Conservation (phyloP, 2,113 vertebrate species). For the Otolemur garnettii region DNA sequence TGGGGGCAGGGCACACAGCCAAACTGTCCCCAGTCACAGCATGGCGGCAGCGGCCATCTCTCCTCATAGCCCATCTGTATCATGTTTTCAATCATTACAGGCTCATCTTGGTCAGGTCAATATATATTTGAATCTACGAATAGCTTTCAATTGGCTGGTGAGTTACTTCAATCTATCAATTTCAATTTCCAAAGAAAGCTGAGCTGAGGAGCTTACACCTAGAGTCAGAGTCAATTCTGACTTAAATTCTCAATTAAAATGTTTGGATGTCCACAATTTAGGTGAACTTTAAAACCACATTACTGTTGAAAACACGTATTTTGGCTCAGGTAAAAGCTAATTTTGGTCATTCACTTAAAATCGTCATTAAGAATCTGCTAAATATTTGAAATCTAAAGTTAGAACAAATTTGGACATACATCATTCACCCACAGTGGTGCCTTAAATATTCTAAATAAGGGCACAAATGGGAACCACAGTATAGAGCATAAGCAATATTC, state of each 20-base stretch:
- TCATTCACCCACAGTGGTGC: not conserved
- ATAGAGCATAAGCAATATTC: not conserved
- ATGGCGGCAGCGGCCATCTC: not conserved
- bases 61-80: not conserved
- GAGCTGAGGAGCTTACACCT: not conserved
- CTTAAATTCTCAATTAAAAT: not conserved
- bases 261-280: not conserved
- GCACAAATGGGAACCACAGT: not conserved
- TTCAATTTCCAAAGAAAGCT: not conserved
- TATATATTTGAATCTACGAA: not conserved
- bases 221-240: not conserved
- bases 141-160: not conserved
- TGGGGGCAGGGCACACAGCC: not conserved
- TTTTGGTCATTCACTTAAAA: constrained; percentile 16
- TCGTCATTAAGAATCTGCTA: not conserved
- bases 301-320: not conserved
- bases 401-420: constrained; percentile 5
- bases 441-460: not conserved
- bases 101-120: not conserved
- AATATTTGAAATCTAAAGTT: not conserved
- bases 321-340: not conserved
- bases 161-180: not conserved
- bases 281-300: not conserved
- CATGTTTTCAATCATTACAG: not conserved
- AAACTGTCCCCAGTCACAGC: not conserved